A percentile compares a stretch with the other conserved stretches of the same genome.
Conservation (phyloP, 1,140 invertebrate species). For the Procambarus clarkii region DNA sequence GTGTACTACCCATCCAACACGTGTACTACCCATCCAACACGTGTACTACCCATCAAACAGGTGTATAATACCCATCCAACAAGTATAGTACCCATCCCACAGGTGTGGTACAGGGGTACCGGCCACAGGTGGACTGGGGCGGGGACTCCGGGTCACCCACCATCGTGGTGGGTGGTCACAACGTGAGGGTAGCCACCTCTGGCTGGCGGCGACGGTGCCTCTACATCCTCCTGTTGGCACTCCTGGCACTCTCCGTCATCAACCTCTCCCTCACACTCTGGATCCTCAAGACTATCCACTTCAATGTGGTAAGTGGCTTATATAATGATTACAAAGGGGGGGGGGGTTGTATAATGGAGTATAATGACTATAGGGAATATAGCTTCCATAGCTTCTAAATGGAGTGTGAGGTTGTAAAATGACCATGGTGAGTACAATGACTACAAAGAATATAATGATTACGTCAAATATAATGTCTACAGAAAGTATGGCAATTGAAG, state of each 20-base stretch:
- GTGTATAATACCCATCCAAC: background rate
- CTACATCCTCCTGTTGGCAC: slow-evolving; percentile 47
- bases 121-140: slow-evolving; percentile 71
- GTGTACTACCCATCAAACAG: too few species aligned
- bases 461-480: too few species aligned
- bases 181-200: slow-evolving; percentile 43
- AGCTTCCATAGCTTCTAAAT: too few species aligned
- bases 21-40: too few species aligned
- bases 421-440: too few species aligned
- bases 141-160: slow-evolving; percentile 61
- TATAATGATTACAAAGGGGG: too few species aligned
- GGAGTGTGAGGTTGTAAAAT: too few species aligned
- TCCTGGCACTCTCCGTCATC: slow-evolving; percentile 50
- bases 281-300: slow-evolving; percentile 58
- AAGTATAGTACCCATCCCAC: background rate
- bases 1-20: background rate
- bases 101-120: slow-evolving; percentile 67
- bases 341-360: too few species aligned
- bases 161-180: slow-evolving; percentile 63
- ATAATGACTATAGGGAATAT: too few species aligned
- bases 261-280: slow-evolving; percentile 63
- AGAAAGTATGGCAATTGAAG: too few species aligned
- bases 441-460: too few species aligned
- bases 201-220: slow-evolving; percentile 65
- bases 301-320: slow-evolving; percentile 59